Evolutionary conservation across 2,888 invertebrate species (phyloP).

Genomic region (Spodoptera picta): DNA sequence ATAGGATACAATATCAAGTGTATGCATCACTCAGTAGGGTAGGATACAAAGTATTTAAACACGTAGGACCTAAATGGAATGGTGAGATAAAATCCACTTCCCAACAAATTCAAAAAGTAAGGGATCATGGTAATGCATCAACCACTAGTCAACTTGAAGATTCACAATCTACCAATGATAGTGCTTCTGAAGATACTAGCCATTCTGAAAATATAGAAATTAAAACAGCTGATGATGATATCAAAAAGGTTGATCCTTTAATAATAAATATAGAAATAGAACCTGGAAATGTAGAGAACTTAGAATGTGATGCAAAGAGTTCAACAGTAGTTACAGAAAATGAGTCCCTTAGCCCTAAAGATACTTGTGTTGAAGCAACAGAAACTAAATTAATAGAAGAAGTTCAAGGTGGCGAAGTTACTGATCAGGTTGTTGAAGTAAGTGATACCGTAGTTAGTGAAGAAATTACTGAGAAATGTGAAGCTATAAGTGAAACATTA

Average conservation of each 20-base stretch:
- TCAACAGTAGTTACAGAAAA: neutral
- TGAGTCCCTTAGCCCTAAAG: neutral
- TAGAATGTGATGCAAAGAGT: conserved; percentile 6
- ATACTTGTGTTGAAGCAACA: neutral
- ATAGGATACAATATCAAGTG: conserved; percentile 87
- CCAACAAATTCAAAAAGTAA: neutral
- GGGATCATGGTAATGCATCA: neutral
- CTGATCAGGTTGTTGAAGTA: neutral
- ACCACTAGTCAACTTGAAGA: too few relatives aligned
- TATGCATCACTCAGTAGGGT: conserved; percentile 88
- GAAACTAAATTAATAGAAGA: neutral
- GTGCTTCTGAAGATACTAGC: neutral
- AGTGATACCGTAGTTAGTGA: neutral
- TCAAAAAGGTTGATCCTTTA: conserved; percentile 2
- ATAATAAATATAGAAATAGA: neutral
- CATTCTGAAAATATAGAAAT: neutral
- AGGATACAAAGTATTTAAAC: conserved; percentile 88
- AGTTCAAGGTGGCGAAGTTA: conserved; percentile 2
- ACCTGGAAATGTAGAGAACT: neutral
- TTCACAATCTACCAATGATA: neutral
- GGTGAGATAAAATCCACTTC: neutral
- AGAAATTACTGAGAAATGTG: neutral
- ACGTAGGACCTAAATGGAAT: conserved; percentile 52
- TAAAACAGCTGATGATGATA: neutral
- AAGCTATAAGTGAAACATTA: neutral